Evolutionary conservation across 2,797 vertebrate species (phyloP).

Genomic region (Ptychobarbus kaznakovi): DNA sequence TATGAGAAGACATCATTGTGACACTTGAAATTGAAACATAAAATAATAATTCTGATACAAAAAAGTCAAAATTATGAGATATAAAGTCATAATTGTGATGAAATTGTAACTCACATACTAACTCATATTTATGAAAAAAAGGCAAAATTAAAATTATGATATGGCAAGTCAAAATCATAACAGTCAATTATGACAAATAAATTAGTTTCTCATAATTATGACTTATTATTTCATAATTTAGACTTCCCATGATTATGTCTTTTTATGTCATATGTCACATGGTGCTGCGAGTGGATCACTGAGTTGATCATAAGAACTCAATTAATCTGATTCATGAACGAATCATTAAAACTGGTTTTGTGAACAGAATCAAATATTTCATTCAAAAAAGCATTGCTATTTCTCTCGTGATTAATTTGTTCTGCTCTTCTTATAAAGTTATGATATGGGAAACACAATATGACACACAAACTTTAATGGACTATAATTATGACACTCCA

Average conservation of each 20-base stretch:
- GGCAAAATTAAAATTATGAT: background rate
- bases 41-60: background rate
- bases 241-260: background rate
- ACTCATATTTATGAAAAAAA: background rate
- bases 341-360: background rate
- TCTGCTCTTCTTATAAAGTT: background rate
- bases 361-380: background rate
- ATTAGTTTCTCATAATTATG: background rate
- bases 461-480: background rate
- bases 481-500: background rate
- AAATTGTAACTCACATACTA: background rate
- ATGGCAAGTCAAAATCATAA: background rate
- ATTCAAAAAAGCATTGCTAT: background rate
- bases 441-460: background rate
- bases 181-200: background rate
- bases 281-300: background rate
- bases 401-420: background rate
- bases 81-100: background rate
- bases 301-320: background rate
- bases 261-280: background rate
- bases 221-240: background rate
- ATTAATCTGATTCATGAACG: background rate
- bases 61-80: background rate
- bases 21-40: background rate
- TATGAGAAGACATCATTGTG: too few species aligned